Evolutionary conservation across 2,888 invertebrate species (phyloP).

Genomic region (Willowsia nigromaculata): DNA sequence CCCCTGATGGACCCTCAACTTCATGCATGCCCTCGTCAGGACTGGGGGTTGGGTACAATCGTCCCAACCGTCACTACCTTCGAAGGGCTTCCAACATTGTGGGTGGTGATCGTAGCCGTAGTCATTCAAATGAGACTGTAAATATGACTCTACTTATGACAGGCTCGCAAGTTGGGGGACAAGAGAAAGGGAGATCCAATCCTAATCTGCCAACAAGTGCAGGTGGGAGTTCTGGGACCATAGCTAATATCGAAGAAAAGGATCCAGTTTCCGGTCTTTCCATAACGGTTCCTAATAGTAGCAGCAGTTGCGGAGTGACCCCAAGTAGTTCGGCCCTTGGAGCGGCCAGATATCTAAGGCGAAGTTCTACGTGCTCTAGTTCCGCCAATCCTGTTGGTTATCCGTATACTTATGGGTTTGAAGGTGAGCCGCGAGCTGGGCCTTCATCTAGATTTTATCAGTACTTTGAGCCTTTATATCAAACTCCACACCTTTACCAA

Average conservation of each 20-base stretch:
- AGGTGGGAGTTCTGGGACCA: conserved; percentile 56
- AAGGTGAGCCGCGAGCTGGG: conserved; percentile 67
- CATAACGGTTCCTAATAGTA: conserved; percentile 65
- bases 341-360: conserved; percentile 57
- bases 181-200: conserved; percentile 67
- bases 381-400: conserved; percentile 58
- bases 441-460: conserved; percentile 72
- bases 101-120: conserved; percentile 70
- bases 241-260: conserved; percentile 53
- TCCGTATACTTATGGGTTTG: conserved; percentile 34
- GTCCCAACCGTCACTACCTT: conserved; percentile 64
- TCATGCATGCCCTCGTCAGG: background rate
- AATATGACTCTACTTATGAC: conserved; percentile 77
- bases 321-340: conserved; percentile 11
- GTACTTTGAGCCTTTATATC: conserved; percentile 62
- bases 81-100: conserved; percentile 71
- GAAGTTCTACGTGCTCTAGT: conserved; percentile 70
- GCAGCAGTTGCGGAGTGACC: background rate
- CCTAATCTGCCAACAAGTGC: conserved; percentile 64
- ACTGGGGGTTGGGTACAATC: conserved; percentile 57
- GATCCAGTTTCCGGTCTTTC: conserved; percentile 68
- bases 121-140: conserved; percentile 77
- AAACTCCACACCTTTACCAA: conserved; percentile 56
- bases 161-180: conserved; percentile 12
- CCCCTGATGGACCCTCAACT: conserved; percentile 69